Conservation (phyloP, 2,888 invertebrate genomes). For the Mesorhabditis belari region DNA sequence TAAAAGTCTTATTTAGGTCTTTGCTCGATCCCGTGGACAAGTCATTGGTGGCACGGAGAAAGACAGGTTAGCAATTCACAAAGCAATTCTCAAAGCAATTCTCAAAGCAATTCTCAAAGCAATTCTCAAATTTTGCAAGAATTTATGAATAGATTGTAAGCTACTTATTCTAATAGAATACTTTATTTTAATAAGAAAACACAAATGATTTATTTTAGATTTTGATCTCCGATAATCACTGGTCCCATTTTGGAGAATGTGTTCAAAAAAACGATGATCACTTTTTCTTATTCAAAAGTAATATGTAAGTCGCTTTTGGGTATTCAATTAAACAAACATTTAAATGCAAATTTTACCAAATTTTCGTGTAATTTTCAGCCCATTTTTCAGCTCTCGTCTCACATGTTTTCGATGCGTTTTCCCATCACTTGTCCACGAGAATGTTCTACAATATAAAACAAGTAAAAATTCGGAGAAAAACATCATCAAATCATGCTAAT, state of each 20-base stretch:
- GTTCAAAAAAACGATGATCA: background rate
- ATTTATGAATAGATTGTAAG: no score
- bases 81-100: no score
- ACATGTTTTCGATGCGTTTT: background rate
- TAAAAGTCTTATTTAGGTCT: background rate
- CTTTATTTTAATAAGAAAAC: no score
- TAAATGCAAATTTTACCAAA: no score
- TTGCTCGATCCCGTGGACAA: background rate
- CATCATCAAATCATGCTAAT: no score
- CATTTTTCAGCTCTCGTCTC: background rate
- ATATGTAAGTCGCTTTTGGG: background rate
- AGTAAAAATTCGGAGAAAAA: no score
- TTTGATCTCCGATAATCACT: background rate
- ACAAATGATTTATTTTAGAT: background rate
- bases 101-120: no score
- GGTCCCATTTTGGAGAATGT: background rate
- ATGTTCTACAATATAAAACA: background rate
- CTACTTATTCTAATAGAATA: no score
- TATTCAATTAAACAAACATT: no score
- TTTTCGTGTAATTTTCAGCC: background rate
- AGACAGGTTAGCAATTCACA: no score
- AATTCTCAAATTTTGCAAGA: no score
- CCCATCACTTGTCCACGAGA: background rate
- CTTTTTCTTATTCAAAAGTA: background rate
- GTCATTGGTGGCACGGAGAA: background rate